Base-by-base conservation (phyloP, 2,797 vertebrate genomes). In the Diglossa cyanea region DNA sequence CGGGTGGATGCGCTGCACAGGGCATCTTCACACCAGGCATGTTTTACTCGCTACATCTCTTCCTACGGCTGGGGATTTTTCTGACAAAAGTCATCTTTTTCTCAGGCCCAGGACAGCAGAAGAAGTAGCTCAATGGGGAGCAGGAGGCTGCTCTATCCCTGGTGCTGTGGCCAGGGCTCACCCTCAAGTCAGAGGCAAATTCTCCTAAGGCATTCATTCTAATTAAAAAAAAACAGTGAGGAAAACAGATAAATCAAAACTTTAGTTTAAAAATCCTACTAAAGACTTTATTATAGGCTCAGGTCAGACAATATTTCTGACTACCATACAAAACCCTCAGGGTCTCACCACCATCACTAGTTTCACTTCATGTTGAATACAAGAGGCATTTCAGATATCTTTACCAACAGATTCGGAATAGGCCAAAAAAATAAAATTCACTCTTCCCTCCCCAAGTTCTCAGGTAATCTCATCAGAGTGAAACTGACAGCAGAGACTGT, bases 1-100 rank as follows among this genome's bases (percentile, higher is more conserved):
- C 0, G 0, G 48, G 17, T 4, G 17, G 12, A 60, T 28, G 62
- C 48, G 42, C 30, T 78, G 48, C 37, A 47, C 13, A 25, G 58
- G 30, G 30, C 45, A 50, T 0, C 3, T 57, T 83, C 70, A 62
- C 11, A 19, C 0, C 0, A 67, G 42, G 26, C 18, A 42, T n/a
- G 10, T 33, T 94, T 48, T 72, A 60, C 23, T 57, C 20, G 12
- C 37, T 10, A 16, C 13, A 9, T 33, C 45, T 67, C 63, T 63
- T 54, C 61, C 54, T 39, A 61, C 30, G 39, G 17, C 18, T 74
- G 57, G 4, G 6, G 2, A 31, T 11, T 45, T 33, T 63, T 65
- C 42, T 10, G 2, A 54, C 35, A 58, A 23, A 86, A 78, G 28
- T 33, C 5, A 66, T 37, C 6, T 8, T 53, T 81, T 83, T 86